These are phyloP conservation scores for Stichopus chloronotus DNA, from an alignment of 35 echinoderm and acorn worm genomes.

Conservation along the genomic window DNA sequence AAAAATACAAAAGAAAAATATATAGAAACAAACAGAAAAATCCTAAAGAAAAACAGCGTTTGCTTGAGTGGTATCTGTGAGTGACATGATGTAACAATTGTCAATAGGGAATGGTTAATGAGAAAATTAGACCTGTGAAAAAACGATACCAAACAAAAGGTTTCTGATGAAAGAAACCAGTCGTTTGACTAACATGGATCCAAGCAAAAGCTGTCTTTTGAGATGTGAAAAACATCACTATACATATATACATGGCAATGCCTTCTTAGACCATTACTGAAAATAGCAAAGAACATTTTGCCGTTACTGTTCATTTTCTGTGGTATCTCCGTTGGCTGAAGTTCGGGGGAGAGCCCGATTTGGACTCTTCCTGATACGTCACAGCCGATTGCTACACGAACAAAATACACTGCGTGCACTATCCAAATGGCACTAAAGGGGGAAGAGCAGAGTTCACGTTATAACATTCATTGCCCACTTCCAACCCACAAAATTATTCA, in stretches of 20 bases:
- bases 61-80: conserved; percentile 49
- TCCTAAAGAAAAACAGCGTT: conserved; percentile 44
- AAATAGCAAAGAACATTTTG: conserved; percentile 68
- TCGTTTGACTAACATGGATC: conserved; percentile 7
- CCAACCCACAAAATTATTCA: conserved; percentile 29
- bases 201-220: conserved; percentile 50
- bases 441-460: conserved; percentile 68
- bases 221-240: neutral
- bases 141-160: conserved; percentile 31
- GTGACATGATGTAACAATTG: conserved; percentile 14
- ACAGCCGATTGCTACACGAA: conserved; percentile 63
- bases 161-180: neutral
- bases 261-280: conserved; percentile 51
- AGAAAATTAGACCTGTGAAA: conserved; percentile 40
- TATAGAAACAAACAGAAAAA: conserved; percentile 11
- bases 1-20: neutral
- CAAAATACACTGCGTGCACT: conserved; percentile 69
- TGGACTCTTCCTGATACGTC: conserved; percentile 65
- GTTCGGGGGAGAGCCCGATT: conserved; percentile 61
- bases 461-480: conserved; percentile 51
- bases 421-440: conserved; percentile 68
- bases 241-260: neutral
- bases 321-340: conserved; percentile 55
- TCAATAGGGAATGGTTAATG: conserved; percentile 6
- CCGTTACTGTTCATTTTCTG: conserved; percentile 59